Evolutionary conservation across 1,140 invertebrate genomes (phyloP).

Genomic region (Conus ventricosus): DNA sequence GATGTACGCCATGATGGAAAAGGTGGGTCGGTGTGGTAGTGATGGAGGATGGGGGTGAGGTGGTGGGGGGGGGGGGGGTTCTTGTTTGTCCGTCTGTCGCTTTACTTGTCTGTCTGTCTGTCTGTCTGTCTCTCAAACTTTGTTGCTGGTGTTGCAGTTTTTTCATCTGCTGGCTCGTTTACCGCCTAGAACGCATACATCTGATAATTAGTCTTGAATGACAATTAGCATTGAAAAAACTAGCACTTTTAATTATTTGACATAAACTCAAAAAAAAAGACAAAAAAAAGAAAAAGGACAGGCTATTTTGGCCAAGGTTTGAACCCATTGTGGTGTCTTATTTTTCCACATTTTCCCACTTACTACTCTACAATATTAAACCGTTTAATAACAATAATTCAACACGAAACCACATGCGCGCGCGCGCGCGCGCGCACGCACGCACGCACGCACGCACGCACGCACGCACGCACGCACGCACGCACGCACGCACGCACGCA

Average conservation of each 20-base stretch:
- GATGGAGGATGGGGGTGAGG: constrained; percentile 34
- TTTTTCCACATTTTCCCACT: too few species aligned
- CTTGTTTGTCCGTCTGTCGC: neutral
- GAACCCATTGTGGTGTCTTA: too few species aligned
- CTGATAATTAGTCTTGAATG: too few species aligned
- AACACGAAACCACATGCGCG: neutral
- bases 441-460: neutral
- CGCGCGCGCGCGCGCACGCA: neutral
- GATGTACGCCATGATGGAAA: constrained; percentile 91
- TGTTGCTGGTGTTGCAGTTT: neutral
- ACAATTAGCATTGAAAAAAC: too few species aligned
- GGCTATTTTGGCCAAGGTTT: too few species aligned
- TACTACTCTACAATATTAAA: too few species aligned
- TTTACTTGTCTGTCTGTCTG: constrained; percentile 3
- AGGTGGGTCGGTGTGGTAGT: constrained; percentile 70
- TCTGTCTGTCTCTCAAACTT: neutral
- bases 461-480: neutral
- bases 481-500: neutral
- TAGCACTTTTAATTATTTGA: too few species aligned
- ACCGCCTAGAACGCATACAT: too few species aligned
- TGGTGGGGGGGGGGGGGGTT: neutral
- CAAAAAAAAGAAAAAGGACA: too few species aligned
- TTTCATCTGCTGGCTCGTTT: too few species aligned
- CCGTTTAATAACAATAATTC: too few species aligned
- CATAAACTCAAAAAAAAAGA: too few species aligned